Percentiles rank a stretch among this genome's conserved stretches.
These are phyloP conservation scores for Caiman crocodilus DNA, from an alignment of 2,797 vertebrate species.

Conservation along the genomic window DNA sequence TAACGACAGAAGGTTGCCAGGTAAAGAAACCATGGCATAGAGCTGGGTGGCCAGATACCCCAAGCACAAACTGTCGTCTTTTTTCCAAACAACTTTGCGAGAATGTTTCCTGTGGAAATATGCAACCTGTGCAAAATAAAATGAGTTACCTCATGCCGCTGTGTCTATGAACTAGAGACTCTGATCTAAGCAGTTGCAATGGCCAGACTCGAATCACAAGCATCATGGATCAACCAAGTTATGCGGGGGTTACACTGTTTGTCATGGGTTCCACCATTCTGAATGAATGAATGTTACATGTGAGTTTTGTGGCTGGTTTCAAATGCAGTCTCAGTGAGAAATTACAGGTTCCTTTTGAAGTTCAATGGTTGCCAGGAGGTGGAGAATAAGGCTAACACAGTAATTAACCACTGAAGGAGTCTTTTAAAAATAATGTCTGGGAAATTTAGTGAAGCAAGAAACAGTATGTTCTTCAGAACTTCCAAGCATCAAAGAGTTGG, in stretches of 20 bases:
- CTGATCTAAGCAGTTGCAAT: conserved; percentile 84
- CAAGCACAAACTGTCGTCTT: conserved; percentile 88
- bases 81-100: conserved; percentile 90
- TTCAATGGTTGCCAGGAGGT: conserved; percentile 75
- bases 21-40: conserved; percentile 99
- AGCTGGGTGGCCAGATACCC: conserved; percentile 84
- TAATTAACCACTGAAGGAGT: conserved; percentile 72
- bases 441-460: conserved; percentile 73
- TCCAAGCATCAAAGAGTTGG: conserved; percentile 59
- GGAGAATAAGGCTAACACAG: conserved; percentile 56
- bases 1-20: conserved; percentile 99
- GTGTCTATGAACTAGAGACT: conserved; percentile 90
- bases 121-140: conserved; percentile 95
- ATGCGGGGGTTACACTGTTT: conserved; percentile 82
- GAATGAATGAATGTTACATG: conserved; percentile 82
- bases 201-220: conserved; percentile 84
- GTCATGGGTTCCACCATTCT: conserved; percentile 85
- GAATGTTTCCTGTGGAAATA: conserved; percentile 99
- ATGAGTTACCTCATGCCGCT: conserved; percentile 95
- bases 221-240: conserved; percentile 82
- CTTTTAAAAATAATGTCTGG: conserved; percentile 62
- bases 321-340: conserved; percentile 83
- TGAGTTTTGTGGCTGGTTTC: conserved; percentile 84
- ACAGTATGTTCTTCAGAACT: conserved; percentile 70
- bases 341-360: conserved; percentile 80